Evolutionary conservation across 2,888 invertebrate genomes (phyloP), one percentile per base, ranked within the genome.

Genomic region (Octodonta nipae): DNA sequence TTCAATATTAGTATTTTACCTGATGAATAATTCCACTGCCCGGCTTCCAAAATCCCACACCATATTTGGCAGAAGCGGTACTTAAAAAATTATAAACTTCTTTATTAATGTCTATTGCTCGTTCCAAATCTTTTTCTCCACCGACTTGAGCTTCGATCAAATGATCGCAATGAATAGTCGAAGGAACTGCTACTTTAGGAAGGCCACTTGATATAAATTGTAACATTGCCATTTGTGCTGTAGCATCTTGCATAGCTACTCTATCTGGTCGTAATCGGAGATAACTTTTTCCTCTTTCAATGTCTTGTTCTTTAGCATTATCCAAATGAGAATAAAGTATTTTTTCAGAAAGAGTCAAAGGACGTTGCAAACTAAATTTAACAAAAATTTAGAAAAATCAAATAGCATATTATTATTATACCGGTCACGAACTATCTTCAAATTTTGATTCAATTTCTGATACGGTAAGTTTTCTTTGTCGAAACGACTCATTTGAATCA

Each of bases 181-280:
- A 92, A 14, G 98, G 98, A 1, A 98, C 98, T 16, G 96, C 95
- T 0, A 98, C 96, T 42, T 70, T 74, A 27, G 88, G 87, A 32
- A 98, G 67, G 14, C 96, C 95, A 33, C 93, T 95, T 1, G 95
- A 95, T 56, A 98, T 98, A 64, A 98, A 98, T 66, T 98, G 98
- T 48, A 98, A 66, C 85, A 98, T 86, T 13, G 98, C 98, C 98
- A 98, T 98, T 70, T 98, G 98, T 3, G 98, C 98, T 11, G 98
- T 98, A 37, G 98, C 98, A 71, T 98, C 98, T 64, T 98, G 98
- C 96, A 98, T 98, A 40, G 95, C 98, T 38, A 98, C 98, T 41
- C 98, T 76, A 66, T 98, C 98, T 2, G 98, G 98, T 20, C 96
- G 74, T 34, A 98, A 69, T 35, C 89, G 78, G 32, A 96, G 72